Percentiles rank a stretch among this genome's conserved stretches.
These are phyloP conservation scores for Sus cebifrons DNA, from an alignment of 2,797 vertebrate genomes.

Conservation along the genomic window DNA sequence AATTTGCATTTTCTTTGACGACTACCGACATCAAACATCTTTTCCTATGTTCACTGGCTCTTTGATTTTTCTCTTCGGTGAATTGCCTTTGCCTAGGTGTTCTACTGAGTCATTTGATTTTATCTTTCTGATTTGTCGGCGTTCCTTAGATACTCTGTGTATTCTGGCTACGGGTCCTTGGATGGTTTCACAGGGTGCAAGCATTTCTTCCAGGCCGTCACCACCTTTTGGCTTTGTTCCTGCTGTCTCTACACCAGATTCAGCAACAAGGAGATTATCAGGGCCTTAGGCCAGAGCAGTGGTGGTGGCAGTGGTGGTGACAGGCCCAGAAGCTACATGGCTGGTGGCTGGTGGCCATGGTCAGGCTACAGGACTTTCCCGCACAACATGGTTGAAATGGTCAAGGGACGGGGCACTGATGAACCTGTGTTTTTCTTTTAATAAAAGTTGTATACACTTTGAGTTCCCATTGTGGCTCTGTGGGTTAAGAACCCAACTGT, in stretches of 20 bases:
- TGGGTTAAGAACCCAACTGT: too few relatives aligned
- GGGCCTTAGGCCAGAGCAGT: background rate
- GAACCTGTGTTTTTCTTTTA: background rate
- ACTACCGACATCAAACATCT: background rate
- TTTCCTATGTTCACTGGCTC: background rate
- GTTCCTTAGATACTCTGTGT: background rate
- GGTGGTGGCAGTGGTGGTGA: background rate
- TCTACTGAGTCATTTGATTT: background rate
- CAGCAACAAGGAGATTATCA: background rate
- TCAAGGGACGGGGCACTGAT: background rate
- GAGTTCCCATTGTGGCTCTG: too few relatives aligned
- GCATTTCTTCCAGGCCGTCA: background rate
- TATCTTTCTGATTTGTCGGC: background rate
- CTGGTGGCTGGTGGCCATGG: background rate
- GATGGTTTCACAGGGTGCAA: background rate
- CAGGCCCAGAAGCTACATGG: background rate
- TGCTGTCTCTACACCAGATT: background rate
- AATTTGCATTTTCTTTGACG: background rate
- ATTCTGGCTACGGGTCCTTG: background rate
- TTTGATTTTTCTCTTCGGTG: slow-evolving; percentile 10
- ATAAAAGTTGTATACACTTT: background rate
- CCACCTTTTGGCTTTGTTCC: background rate
- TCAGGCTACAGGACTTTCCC: background rate
- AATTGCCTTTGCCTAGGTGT: background rate
- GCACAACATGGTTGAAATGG: background rate